Base-by-base conservation (phyloP, 2,113 vertebrate species). In the Malaclemys terrapin region DNA sequence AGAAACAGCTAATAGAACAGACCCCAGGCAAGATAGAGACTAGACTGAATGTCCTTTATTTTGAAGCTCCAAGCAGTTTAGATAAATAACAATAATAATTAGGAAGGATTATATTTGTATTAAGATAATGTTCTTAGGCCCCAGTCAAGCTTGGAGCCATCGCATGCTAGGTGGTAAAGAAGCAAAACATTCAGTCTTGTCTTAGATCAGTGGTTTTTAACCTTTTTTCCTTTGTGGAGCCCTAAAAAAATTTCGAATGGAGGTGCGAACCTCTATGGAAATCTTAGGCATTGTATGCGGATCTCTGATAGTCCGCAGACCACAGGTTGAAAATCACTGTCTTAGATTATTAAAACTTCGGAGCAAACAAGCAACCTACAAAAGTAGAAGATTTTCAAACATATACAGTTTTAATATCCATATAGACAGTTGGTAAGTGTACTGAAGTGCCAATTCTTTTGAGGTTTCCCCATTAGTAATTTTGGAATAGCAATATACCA, bases 1-100 rank as follows among this genome's bases (percentile, higher is more conserved):
- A 93, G 90, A 96, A 97, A 97, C 92, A 89, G 94, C 92, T 97
- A 92, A 92, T 95, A 45, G 85, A 93, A 88, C 50, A 87, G 52
- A 87, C 94, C 94, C 93, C 81, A 93, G 92, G 95, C 96, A 95
- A 95, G 29, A 95, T n/a, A 87, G 75, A 88, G 24, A 45, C 88
- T 94, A 0, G 17, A 29, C 57, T 62, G 27, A 62, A 62, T 14
- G n/a, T 72, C 11, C 72, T 76, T 11, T 27, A 45, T 76, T 76
- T 76, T 76, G 38, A 45, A 45, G 35, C 22, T 42, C n/a, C n/a
- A 42, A 42, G 24, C 19, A 76, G 20, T 45, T 42, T 76, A 76
- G 11, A 25, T 76, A 76, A 25, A 76, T 27, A 76, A 24, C 24
- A 76, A 76, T 76, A 76, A 45, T 45, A 76, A 20, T 9, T 69